Base-by-base conservation (phyloP, 2,888 invertebrate genomes). In the Tuberolachnus salignus region DNA sequence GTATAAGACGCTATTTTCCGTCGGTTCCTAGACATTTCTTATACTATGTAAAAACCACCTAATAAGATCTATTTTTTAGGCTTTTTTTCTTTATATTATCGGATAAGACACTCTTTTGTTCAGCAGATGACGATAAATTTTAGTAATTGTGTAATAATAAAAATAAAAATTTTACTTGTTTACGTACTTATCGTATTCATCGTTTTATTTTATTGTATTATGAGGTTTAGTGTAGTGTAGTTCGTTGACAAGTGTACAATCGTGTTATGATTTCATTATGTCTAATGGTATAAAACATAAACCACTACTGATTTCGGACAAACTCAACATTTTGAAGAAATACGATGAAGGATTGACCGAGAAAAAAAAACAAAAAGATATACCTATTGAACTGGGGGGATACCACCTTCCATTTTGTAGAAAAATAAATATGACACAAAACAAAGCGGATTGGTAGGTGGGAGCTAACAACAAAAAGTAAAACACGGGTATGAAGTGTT, bases 351-450 rank as follows among this genome's bases (percentile, higher is more conserved):
- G 34, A n/a, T 59, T 34, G 59, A 46, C 23, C 0, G 14, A 6
- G 16, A 44, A 46, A n/a, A n/a, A 49, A 66, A n/a, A 63, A 63
- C 34, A 16, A n/a, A 63, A 63, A 16, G 6, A 63, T 63, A 63
- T 42, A 13, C n/a, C 61, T 63, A 63, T 34, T 63, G n/a, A 63
- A 63, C 26, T 63, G n/a, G n/a, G 61, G 42, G 34, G n/a, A 34
- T 63, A 42, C 61, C 42, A n/a, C 42, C 42, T 42, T 19, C 42
- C 42, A 63, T 42, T 63, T 57, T 19, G 8, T 19, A 1, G 23
- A 63, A 42, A 63, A 63, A 63, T 19, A 44, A 19, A 63, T 8
- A 63, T 63, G 63, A 44, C 13, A 44, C 44, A 63, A 21, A 44
- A 46, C 21, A 64, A 64, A 64, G 44, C 4, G 9, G 14, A 1